phyloP scores from a whole-genome alignment of 2,888 invertebrate genomes.

The Tolmerus cingulatus region DNA sequence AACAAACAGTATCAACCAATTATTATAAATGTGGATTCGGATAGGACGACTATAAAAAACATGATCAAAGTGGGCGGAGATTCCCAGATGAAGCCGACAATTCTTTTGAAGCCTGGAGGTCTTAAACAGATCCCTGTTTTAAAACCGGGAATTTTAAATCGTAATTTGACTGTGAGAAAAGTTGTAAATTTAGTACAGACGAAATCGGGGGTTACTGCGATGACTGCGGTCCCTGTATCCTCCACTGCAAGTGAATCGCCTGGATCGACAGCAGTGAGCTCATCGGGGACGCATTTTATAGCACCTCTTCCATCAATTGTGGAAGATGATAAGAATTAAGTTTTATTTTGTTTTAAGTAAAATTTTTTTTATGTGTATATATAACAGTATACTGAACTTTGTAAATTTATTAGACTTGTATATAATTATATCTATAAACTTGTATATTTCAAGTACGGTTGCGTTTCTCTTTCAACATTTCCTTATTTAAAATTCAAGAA shows the following conservation, averaged over 20 bases:
- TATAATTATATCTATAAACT: background rate
- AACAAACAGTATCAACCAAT: conserved; percentile 49
- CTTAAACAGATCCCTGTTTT: conserved; percentile 53
- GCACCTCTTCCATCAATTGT: background rate
- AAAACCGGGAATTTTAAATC: conserved; percentile 53
- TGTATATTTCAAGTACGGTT: background rate
- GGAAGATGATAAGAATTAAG: background rate
- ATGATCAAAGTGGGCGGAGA: conserved; percentile 48
- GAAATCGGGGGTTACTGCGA: background rate
- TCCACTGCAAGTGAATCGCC: background rate
- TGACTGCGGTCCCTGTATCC: background rate
- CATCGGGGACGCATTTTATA: conserved; percentile 13
- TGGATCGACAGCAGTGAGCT: background rate
- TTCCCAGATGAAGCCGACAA: conserved; percentile 51
- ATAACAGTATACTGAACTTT: background rate
- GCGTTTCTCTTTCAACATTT: background rate
- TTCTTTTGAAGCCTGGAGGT: conserved; percentile 54
- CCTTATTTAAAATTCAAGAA: no score
- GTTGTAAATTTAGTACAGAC: conserved; percentile 53
- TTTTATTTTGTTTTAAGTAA: background rate
- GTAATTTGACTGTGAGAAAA: conserved; percentile 57
- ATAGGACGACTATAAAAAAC: conserved; percentile 48
- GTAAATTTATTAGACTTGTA: background rate
- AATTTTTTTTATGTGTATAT: background rate
- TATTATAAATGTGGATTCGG: conserved; percentile 50